Percentiles rank a stretch among this genome's conserved stretches.
Evolutionary conservation across 2,888 invertebrate species (phyloP).

Genomic region (Hydriomena furcata): DNA sequence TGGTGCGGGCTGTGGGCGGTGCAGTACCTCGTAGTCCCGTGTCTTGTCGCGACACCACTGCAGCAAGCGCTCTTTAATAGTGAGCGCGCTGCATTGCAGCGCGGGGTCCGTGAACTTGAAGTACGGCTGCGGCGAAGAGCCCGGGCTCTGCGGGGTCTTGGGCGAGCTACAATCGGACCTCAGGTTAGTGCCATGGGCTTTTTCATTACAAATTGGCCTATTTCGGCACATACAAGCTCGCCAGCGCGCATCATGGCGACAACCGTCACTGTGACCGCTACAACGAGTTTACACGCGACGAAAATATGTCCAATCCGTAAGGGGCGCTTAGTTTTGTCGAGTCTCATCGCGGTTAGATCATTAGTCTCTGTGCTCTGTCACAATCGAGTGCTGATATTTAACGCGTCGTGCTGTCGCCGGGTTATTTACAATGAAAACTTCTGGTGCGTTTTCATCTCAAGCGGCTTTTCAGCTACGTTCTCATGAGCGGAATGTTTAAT

Average conservation of each 20-base stretch:
- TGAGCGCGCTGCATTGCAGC: constrained; percentile 95
- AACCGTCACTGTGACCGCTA: too few relatives aligned
- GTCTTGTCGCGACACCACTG: constrained; percentile 99
- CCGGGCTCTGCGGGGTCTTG: constrained; percentile 86
- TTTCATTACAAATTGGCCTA: not conserved
- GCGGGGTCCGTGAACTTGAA: constrained; percentile 96
- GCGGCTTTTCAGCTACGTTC: constrained; percentile 37
- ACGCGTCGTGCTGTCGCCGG: constrained; percentile 49
- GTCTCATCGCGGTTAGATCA: constrained; percentile 38
- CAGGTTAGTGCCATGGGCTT: constrained; percentile 58
- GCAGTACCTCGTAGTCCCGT: constrained; percentile 96
- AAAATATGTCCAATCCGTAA: too few relatives aligned
- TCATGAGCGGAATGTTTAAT: constrained; percentile 33
- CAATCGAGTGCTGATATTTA: constrained; percentile 48
- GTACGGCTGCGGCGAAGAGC: constrained; percentile 88
- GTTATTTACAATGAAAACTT: constrained; percentile 55
- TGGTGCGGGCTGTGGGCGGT: constrained; percentile 38
- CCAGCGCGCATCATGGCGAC: too few relatives aligned
- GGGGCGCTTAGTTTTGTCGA: too few relatives aligned
- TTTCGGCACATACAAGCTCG: too few relatives aligned
- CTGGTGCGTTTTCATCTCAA: constrained; percentile 41
- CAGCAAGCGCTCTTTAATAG: constrained; percentile 98
- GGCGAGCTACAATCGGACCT: constrained; percentile 87
- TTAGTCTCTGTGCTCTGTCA: constrained; percentile 51
- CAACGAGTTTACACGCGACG: too few relatives aligned